Evolutionary conservation across 1,140 invertebrate species (phyloP).

Genomic region (Zaprionus ghesquierei): DNA sequence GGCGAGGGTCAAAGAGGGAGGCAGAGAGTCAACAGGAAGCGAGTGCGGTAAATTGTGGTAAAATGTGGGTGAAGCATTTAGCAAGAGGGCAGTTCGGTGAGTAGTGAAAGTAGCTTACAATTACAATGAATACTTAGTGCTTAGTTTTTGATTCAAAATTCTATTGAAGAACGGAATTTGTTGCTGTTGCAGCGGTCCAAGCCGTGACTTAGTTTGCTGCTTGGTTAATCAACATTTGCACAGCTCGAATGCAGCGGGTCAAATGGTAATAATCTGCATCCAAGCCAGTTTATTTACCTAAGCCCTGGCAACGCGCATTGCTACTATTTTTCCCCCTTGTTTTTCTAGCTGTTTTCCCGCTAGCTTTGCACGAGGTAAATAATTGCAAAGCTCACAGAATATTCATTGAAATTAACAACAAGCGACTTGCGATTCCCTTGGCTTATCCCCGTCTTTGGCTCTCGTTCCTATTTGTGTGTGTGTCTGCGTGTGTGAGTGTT

Average conservation of each 20-base stretch:
- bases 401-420: constrained; percentile 68
- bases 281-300: not conserved
- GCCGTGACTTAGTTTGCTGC: not conserved
- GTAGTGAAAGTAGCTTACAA: not conserved
- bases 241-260: not conserved
- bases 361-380: constrained; percentile 40
- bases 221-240: constrained; percentile 13
- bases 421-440: constrained; percentile 2
- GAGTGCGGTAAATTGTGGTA: constrained; percentile 10
- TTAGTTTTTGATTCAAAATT: not conserved
- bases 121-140: not conserved
- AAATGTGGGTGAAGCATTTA: constrained; percentile 3
- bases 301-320: not conserved
- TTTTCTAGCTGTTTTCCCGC: constrained; percentile 9
- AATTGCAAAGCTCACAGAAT: constrained; percentile 65
- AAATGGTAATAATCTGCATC: not conserved
- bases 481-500: not conserved
- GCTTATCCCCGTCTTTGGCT: constrained; percentile 16
- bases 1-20: constrained; percentile 3
- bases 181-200: not conserved
- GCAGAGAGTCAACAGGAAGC: constrained; percentile 37
- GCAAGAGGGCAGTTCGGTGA: constrained; percentile 13
- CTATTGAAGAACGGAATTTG: not conserved
- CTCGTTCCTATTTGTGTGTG: constrained; percentile 4
- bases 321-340: not conserved